Evolutionary conservation across 2,113 vertebrate genomes (phyloP).

Genomic region (Tetrao urogallus): DNA sequence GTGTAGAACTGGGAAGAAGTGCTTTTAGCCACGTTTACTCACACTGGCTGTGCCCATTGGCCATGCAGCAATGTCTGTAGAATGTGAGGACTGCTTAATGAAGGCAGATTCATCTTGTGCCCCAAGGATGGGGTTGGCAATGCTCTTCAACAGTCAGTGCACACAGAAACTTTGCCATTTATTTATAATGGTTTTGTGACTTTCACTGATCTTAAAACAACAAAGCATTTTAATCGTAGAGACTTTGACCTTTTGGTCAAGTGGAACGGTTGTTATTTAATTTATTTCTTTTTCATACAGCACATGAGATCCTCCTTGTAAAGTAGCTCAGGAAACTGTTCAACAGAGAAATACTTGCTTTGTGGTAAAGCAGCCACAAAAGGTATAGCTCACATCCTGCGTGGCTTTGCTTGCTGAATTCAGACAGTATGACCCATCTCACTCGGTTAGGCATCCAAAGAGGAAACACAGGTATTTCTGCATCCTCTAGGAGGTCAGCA

Average conservation of each 20-base stretch:
- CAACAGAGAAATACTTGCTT: not conserved
- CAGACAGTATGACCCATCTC: accelerated
- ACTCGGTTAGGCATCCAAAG: not conserved
- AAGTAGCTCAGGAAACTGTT: conserved; percentile 18
- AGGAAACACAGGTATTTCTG: not conserved
- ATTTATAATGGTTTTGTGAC: conserved; percentile 56
- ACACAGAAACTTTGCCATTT: conserved; percentile 56
- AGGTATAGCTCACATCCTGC: not conserved
- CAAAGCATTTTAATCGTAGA: conserved; percentile 64
- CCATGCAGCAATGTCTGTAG: not conserved
- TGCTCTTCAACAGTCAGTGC: not conserved
- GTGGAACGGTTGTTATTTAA: conserved; percentile 48
- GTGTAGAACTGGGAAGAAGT: not conserved
- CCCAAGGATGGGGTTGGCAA: conserved; percentile 43
- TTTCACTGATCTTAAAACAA: conserved; percentile 66
- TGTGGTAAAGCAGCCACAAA: not conserved
- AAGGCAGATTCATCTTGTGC: not conserved
- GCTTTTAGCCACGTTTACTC: not conserved
- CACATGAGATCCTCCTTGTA: not conserved
- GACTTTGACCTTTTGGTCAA: conserved; percentile 70
- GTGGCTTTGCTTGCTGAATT: not conserved
- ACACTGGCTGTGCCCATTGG: not conserved
- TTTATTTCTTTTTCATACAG: conserved; percentile 59
- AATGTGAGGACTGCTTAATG: not conserved
- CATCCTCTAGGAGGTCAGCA: not conserved